These are phyloP conservation scores for Vimba vimba DNA, from an alignment of 2,113 vertebrate species.

Conservation along the genomic window DNA sequence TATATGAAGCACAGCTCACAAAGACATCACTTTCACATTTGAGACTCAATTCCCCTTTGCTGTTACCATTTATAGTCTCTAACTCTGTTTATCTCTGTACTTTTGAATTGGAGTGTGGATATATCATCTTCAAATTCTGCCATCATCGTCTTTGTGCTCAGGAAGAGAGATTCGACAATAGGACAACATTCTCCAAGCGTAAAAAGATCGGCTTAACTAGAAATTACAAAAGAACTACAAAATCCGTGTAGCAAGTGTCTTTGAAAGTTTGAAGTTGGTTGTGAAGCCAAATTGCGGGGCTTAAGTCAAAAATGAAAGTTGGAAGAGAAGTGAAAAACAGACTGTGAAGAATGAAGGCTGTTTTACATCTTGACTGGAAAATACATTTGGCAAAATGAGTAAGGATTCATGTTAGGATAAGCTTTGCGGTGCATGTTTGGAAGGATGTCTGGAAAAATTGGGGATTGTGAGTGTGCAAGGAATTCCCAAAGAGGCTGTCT, in stretches of 20 bases:
- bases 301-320: neutral
- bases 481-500: constrained; percentile 57
- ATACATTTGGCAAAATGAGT: constrained; percentile 54
- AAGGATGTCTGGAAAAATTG: constrained; percentile 56
- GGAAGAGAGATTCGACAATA: neutral
- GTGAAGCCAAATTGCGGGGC: neutral
- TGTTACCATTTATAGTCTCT: neutral
- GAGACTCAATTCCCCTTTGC: neutral
- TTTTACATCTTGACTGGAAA: constrained; percentile 62
- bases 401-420: constrained; percentile 47
- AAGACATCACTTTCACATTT: neutral
- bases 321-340: neutral
- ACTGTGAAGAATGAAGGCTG: constrained; percentile 40
- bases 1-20: too few relatives aligned
- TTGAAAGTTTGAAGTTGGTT: neutral
- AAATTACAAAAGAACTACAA: neutral
- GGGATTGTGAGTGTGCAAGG: constrained; percentile 41
- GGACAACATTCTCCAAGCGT: neutral
- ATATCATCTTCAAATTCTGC: neutral
- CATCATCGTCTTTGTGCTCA: neutral
- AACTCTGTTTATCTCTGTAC: neutral
- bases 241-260: too few relatives aligned
- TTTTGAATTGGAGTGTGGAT: neutral
- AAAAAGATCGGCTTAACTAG: neutral
- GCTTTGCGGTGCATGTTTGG: constrained; percentile 57